phyloP scores from a whole-genome alignment of 2,113 vertebrate genomes.

The Pardalotus punctatus region DNA sequence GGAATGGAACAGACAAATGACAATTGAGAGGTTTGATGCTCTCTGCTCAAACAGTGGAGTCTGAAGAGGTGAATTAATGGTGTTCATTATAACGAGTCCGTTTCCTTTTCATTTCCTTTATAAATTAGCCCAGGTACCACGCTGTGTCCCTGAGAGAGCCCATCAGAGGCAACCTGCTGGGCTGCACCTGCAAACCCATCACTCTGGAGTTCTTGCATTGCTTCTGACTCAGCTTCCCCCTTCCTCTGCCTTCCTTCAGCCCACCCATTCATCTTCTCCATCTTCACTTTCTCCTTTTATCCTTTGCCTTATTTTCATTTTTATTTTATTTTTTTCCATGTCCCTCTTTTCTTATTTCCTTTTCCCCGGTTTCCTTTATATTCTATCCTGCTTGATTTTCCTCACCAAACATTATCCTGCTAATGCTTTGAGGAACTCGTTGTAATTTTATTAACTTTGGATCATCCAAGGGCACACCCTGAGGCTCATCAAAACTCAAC shows the following conservation, averaged over 20 bases:
- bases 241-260: not conserved
- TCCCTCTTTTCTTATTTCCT: not conserved
- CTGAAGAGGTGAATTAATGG: conserved; percentile 76
- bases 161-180: conserved; percentile 57
- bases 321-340: not conserved
- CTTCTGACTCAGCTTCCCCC: not conserved
- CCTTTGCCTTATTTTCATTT: not conserved
- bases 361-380: too few species aligned
- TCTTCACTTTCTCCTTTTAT: not conserved
- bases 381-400: not conserved
- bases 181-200: conserved; percentile 67
- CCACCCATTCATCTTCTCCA: not conserved
- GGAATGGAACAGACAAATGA: conserved; percentile 63
- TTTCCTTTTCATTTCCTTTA: conserved; percentile 79
- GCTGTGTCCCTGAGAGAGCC: conserved; percentile 67
- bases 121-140: conserved; percentile 72
- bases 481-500: not conserved
- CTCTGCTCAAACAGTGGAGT: conserved; percentile 70
- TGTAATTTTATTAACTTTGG: not conserved
- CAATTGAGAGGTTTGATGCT: conserved; percentile 72
- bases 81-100: conserved; percentile 74
- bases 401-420: not conserved
- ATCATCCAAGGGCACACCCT: not conserved
- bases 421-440: not conserved
- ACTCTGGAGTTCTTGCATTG: conserved; percentile 18